phyloP scores from a whole-genome alignment of 2,888 invertebrate genomes.

The Zhuqinia jingwanae region DNA sequence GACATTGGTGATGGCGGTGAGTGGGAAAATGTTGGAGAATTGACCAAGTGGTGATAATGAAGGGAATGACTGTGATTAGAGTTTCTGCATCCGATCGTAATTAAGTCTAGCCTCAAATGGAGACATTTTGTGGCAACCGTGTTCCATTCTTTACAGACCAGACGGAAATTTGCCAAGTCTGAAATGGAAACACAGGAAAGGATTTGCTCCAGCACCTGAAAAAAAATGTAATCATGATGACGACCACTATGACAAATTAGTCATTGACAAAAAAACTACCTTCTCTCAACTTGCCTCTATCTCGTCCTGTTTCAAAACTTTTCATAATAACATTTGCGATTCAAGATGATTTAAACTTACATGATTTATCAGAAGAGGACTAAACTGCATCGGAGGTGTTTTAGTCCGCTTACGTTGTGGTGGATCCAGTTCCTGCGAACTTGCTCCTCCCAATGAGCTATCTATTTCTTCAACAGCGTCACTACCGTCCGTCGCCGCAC shows the following conservation, averaged over 20 bases:
- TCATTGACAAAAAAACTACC: background rate
- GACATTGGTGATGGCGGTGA: background rate
- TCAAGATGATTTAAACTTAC: constrained; percentile 44
- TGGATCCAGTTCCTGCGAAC: background rate
- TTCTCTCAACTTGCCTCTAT: background rate
- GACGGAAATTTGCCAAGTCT: constrained; percentile 64
- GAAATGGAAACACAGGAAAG: constrained; percentile 42
- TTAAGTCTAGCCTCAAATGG: constrained; percentile 57
- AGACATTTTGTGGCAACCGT: constrained; percentile 67
- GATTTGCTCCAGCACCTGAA: constrained; percentile 64
- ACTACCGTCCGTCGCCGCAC: background rate
- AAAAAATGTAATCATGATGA: constrained; percentile 6
- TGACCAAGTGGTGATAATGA: constrained; percentile 26
- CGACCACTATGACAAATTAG: too few species aligned
- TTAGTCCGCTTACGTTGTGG: constrained; percentile 44
- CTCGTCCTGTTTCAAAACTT: too few species aligned
- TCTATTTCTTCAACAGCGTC: background rate
- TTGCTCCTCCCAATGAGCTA: background rate
- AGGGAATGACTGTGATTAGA: constrained; percentile 49
- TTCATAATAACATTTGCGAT: too few species aligned
- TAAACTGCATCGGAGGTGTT: constrained; percentile 53
- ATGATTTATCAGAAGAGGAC: constrained; percentile 61
- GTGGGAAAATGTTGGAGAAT: background rate
- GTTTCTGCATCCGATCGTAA: constrained; percentile 63
- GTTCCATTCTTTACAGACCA: constrained; percentile 69